Evolutionary conservation across 2,797 vertebrate species (phyloP).

Genomic region (Myripristis murdjan): DNA sequence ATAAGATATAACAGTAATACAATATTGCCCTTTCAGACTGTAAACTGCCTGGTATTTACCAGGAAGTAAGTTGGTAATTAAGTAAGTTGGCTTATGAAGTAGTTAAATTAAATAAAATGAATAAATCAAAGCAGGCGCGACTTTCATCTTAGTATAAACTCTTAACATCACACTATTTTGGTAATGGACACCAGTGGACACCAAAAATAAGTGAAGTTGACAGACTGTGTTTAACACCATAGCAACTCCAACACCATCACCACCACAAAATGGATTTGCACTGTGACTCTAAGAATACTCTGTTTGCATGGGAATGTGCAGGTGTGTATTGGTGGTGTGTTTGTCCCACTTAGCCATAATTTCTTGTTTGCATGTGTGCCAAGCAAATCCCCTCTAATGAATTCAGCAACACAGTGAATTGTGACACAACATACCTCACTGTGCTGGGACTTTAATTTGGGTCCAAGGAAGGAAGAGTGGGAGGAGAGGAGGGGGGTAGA

Average conservation of each 20-base stretch:
- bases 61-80: no score
- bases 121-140: no score
- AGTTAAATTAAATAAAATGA: no score
- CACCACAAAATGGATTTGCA: neutral
- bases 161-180: no score
- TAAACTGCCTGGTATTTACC: no score
- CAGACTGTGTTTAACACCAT: no score
- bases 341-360: neutral
- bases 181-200: no score
- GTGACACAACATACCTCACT: constrained; percentile 15
- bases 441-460: constrained; percentile 56
- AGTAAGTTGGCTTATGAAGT: no score
- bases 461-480: constrained; percentile 12
- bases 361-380: neutral
- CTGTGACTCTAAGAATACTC: neutral
- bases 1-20: no score
- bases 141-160: no score
- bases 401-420: constrained; percentile 16
- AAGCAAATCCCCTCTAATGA: neutral
- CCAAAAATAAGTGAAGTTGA: no score
- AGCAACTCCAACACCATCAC: neutral
- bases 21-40: no score
- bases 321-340: neutral
- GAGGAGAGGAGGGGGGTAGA: neutral
- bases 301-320: neutral